Evolutionary conservation across 2,797 vertebrate genomes (phyloP).

Genomic region (Paramormyrops hopkinsi): DNA sequence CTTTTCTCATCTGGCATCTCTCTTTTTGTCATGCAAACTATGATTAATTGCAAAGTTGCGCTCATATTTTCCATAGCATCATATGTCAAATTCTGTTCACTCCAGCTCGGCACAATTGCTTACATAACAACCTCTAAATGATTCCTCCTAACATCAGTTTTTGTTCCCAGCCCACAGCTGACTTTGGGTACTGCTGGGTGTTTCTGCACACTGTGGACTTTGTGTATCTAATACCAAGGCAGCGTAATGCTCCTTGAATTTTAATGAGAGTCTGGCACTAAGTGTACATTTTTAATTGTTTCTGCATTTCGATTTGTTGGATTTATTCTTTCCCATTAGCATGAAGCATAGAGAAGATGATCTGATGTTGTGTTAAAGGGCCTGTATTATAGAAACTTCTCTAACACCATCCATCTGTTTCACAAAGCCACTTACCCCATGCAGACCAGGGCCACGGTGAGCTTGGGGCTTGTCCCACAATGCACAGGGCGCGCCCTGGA

Average conservation of each 20-base stretch:
- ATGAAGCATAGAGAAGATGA: slow-evolving; percentile 4
- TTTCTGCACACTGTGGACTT: neutral
- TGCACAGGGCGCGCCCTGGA: neutral
- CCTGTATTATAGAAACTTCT: neutral
- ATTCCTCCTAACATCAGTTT: slow-evolving; percentile 70
- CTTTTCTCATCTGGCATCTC: neutral
- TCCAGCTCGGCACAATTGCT: slow-evolving; percentile 63
- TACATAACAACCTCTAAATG: slow-evolving; percentile 69
- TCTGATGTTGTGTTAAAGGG: neutral
- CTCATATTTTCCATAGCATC: slow-evolving; percentile 71
- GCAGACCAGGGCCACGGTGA: neutral
- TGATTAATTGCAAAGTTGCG: slow-evolving; percentile 60
- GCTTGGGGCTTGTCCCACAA: neutral
- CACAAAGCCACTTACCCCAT: neutral
- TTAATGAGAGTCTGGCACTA: neutral
- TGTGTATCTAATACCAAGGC: neutral
- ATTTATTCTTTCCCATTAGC: neutral
- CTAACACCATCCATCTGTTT: neutral
- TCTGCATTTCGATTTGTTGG: slow-evolving; percentile 3
- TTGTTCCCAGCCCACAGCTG: slow-evolving; percentile 44
- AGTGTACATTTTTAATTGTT: neutral
- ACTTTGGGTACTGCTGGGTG: neutral
- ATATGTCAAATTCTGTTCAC: slow-evolving; percentile 60
- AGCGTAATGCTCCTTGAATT: neutral
- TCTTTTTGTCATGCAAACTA: slow-evolving; percentile 52